Conservation (phyloP, 64 coral and sea anemone genomes). For the Actinia tenebrosa region DNA sequence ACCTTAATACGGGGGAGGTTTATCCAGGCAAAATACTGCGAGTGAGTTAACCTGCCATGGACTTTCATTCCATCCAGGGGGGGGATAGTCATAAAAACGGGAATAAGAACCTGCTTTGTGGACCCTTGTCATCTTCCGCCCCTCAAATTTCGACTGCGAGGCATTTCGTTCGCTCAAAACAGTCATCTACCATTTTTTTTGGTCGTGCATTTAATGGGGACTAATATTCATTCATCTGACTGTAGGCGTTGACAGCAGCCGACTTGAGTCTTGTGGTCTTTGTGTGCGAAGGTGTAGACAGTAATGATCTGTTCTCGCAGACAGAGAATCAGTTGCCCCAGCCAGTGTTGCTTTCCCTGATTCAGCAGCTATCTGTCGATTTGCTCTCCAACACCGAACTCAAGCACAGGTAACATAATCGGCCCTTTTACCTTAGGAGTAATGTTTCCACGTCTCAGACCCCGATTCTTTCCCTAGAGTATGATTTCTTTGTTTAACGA, state of each 20-base stretch:
- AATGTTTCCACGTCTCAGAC: neutral
- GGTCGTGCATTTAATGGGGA: too few species aligned
- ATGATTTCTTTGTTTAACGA: neutral
- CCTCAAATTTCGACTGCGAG: too few species aligned
- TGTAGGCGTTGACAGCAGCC: conserved; percentile 85
- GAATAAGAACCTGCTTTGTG: too few species aligned
- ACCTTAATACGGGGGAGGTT: too few species aligned
- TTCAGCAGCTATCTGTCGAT: conserved; percentile 94
- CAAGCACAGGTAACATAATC: conserved; percentile 63
- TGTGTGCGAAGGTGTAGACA: conserved; percentile 74
- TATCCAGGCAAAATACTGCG: too few species aligned
- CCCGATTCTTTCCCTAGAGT: neutral
- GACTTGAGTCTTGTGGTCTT: conserved; percentile 74
- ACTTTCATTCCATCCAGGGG: too few species aligned
- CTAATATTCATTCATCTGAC: neutral
- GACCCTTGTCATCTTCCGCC: too few species aligned
- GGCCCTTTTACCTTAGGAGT: neutral
- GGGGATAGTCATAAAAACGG: too few species aligned
- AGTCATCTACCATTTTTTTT: too few species aligned
- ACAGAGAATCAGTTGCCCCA: conserved; percentile 52
- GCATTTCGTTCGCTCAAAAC: too few species aligned
- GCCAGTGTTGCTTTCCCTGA: conserved; percentile 82
- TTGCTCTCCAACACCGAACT: conserved; percentile 76
- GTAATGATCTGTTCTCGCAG: conserved; percentile 63
- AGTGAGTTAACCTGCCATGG: too few species aligned